Evolutionary conservation across 2,888 invertebrate species (phyloP), one percentile per base, ranked within the genome.

Genomic region (Athalia circularis): DNA sequence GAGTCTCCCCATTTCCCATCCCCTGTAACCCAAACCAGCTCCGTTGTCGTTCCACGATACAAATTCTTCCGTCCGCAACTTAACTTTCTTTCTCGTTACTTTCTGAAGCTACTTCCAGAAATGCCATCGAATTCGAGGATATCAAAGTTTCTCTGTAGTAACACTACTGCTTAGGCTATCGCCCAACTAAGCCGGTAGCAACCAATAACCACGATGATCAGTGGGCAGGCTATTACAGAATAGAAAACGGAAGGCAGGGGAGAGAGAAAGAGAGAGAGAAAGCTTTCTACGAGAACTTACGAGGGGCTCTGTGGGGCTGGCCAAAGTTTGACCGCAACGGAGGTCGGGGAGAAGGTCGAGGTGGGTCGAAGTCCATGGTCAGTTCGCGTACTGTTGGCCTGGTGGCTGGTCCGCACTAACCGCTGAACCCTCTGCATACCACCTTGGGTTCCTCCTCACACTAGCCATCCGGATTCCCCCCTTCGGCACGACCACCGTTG

Each of bases 381-480:
- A 78, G 70, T 78, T 78, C 78, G 64, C 74, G 78, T 45, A 64
- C 54, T 65, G 48, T 57, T 62, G 79, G 78, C 77, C 74, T 87
- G 87, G 87, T 87, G 87, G 87, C 85, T 86, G 86, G 86, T 84
- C 84, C 82, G 85, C 85, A 85, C 84, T 85, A 85, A 89, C 89
- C 90, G 85, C 89, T 89, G 88, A 90, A 87, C 87, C 87, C 89
- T 87, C 88, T 88, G 85, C 85, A 87, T 88, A 88, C 86, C 80
- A 84, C 82, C 85, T 86, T 84, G 82, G 62, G 80, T 78, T 70
- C 79, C 77, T 70, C 75, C 77, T 59, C 77, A 61, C 72, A 79
- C 78, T 68, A 79, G 52, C 75, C 15, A 13, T 8, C 62, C 8
- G 29, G 29, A 29, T 29, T 29, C 29, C 29, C 29, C 72, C 47